Evolutionary conservation across 2,797 vertebrate species (phyloP), one percentile per base, ranked within the genome.

Genomic region (Phoxinus dragarum): DNA sequence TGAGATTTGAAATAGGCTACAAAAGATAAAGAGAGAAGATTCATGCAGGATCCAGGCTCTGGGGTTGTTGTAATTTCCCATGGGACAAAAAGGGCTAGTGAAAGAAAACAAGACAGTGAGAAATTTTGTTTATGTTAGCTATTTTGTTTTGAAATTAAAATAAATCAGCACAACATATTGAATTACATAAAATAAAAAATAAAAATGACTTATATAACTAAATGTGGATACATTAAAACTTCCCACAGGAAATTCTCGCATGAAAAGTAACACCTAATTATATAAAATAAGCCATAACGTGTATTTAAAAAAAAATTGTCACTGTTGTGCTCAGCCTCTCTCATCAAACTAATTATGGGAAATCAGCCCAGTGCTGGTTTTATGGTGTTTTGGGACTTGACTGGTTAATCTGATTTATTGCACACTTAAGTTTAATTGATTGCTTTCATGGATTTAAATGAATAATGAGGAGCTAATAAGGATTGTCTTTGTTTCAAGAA

Each of bases 371-470:
- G 92, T 85, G 85, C 93, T 90, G 91, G 92, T 94, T 95, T 94
- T 93, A 94, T 94, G 91, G 92, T 93, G 94, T 94, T 95, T 93
- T 94, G 92, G 93, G 92, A 95, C 94, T 92, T 90, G 93, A 94
- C 92, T 93, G 92, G 92, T 93, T 95, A 95, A 95, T 95, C 93
- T 94, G 93, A 94, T 95, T 94, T 95, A 95, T 93, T 93, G 92
- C 93, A 93, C 92, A 95, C 93, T 95, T 94, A 95, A 93, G 91
- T 91, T 92, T 94, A 95, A 95, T 94, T 94, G 93, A 95, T 95
- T 94, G 94, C 89, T 91, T 95, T 94, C 93, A 94, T 93, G 92
- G 92, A 93, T 94, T 92, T 88, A 95, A 94, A 95, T 94, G 92
- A 95, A 94, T 95, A 95, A 95, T 94, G 94, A 95, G 93, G 91